A percentile compares a stretch with the other conserved stretches of the same genome.
Conservation (phyloP, 1,140 invertebrate genomes). For the Neelides sp. region DNA sequence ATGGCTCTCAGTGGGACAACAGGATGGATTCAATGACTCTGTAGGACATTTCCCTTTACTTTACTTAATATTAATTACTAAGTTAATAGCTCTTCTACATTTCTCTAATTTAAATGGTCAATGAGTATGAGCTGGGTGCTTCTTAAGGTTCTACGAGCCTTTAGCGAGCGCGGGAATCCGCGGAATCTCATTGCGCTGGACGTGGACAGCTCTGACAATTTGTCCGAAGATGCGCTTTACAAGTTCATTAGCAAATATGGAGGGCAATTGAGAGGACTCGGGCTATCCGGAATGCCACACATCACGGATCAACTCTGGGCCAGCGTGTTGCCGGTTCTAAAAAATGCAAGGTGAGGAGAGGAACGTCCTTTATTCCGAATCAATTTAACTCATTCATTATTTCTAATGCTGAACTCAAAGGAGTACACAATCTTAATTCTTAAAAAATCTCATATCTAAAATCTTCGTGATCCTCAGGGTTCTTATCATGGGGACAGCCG, state of each 20-base stretch:
- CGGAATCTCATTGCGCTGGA: slow-evolving; percentile 75
- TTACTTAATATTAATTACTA: background rate
- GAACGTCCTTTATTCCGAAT: background rate
- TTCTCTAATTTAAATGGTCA: background rate
- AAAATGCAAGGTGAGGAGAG: slow-evolving; percentile 70
- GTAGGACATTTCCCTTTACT: slow-evolving; percentile 37
- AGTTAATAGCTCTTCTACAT: background rate
- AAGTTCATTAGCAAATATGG: slow-evolving; percentile 71
- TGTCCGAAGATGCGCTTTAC: slow-evolving; percentile 80
- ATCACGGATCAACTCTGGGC: slow-evolving; percentile 96
- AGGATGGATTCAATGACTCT: slow-evolving; percentile 92
- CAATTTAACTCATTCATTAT: background rate
- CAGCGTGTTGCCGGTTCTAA: slow-evolving; percentile 73
- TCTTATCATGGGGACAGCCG: slow-evolving; percentile 90
- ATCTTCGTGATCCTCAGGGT: slow-evolving; percentile 56
- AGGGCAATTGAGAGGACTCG: slow-evolving; percentile 69
- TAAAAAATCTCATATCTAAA: background rate
- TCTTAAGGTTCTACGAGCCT: slow-evolving; percentile 62
- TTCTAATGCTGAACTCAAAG: background rate
- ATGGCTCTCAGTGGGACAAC: slow-evolving; percentile 85
- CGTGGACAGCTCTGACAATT: slow-evolving; percentile 85
- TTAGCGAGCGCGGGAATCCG: slow-evolving; percentile 77
- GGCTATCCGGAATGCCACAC: slow-evolving; percentile 89
- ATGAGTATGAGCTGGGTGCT: background rate
- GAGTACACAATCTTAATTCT: background rate